Percentiles rank a stretch among this genome's conserved stretches.
phyloP scores from a whole-genome alignment of 2,113 vertebrate genomes.

The Picathartes gymnocephalus region DNA sequence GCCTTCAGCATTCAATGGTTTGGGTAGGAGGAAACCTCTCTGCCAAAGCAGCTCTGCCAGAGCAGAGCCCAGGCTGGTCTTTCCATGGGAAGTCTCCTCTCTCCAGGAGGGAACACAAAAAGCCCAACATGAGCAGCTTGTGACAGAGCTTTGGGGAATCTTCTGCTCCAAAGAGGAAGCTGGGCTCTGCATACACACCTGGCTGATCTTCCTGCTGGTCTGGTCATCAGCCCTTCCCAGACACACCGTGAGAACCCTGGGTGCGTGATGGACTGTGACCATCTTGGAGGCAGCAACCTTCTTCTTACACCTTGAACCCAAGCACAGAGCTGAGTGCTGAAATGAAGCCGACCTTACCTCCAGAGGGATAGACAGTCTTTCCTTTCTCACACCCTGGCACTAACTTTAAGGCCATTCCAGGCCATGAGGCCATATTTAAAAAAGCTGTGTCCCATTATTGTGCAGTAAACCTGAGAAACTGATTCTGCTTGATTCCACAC shows the following conservation, averaged over 20 bases:
- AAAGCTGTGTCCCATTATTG: neutral
- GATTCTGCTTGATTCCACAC: neutral
- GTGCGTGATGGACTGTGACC: neutral
- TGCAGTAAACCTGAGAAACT: neutral
- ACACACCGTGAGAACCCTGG: neutral
- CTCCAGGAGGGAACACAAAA: neutral
- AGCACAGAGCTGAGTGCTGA: neutral
- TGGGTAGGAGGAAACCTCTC: neutral
- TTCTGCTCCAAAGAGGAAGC: neutral
- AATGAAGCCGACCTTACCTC: neutral
- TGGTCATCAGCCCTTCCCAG: neutral
- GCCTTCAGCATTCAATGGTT: neutral
- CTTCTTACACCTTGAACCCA: neutral
- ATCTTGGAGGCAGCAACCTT: neutral
- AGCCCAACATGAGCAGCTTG: neutral
- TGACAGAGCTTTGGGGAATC: neutral
- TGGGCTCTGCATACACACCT: neutral
- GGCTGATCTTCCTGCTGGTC: neutral
- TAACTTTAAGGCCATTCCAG: neutral
- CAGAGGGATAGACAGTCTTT: neutral
- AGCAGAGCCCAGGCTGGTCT: neutral
- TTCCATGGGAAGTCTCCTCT: neutral
- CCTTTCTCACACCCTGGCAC: neutral
- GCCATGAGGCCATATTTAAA: neutral
- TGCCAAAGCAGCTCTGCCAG: neutral